A percentile compares a stretch with the other conserved stretches of the same genome.
These are phyloP conservation scores for Euzetes globulus DNA, from an alignment of 2,888 invertebrate species.

Conservation along the genomic window DNA sequence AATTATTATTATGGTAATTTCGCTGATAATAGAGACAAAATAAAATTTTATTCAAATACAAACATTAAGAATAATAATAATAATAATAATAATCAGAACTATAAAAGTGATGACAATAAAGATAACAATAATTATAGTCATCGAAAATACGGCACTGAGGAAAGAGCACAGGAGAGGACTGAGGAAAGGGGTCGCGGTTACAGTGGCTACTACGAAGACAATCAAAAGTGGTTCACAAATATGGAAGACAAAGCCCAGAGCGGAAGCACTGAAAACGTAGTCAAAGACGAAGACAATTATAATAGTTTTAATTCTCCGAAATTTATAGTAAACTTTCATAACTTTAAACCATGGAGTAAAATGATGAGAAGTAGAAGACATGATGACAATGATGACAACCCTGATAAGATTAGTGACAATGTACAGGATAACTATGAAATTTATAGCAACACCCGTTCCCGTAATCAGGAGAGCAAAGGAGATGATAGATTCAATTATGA, in stretches of 20 bases:
- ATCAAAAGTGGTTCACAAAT: not conserved
- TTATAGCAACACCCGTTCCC: not conserved
- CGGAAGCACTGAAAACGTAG: not conserved
- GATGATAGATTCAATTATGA: not conserved
- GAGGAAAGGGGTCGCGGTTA: too few species aligned
- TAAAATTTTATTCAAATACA: not conserved
- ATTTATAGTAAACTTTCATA: not conserved
- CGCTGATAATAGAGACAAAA: not conserved
- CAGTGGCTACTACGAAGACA: not conserved
- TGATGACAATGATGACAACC: not conserved
- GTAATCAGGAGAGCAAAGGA: not conserved
- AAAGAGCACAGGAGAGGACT: not conserved
- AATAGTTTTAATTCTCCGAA: not conserved
- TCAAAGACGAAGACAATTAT: not conserved
- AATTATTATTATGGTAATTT: too few species aligned
- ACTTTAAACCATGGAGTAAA: not conserved
- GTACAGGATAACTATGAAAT: not conserved
- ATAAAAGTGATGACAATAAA: not conserved
- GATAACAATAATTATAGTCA: not conserved
- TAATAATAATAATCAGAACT: not conserved
- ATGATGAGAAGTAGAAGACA: not conserved
- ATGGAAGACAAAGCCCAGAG: not conserved
- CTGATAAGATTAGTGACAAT: not conserved
- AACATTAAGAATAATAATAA: not conserved
- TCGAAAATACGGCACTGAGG: not conserved